Evolutionary conservation across 2,888 invertebrate genomes (phyloP), one percentile per base, ranked within the genome.

Genomic region (Podotricha telesiphe): DNA sequence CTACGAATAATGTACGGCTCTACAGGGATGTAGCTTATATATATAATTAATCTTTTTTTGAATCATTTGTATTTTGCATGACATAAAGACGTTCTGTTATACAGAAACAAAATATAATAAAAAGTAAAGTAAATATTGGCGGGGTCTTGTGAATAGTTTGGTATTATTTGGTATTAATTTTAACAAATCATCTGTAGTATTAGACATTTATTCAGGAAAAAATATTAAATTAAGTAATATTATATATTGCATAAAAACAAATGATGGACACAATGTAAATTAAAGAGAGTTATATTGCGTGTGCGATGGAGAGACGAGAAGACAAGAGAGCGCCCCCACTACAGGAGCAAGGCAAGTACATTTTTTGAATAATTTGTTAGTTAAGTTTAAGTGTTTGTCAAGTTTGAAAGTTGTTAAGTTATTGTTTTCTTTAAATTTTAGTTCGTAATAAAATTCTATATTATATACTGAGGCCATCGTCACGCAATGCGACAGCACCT

Each of bases 231-330:
- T n/a, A 42, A 42, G 42, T 20, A 42, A 42, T 53, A 20, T 50
- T 63, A 45, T 40, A 55, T 63, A 28, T 63, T 40, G 61, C 6
- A 20, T 42, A 37, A 8, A 11, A 11, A 22, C 10, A 15, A 20
- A 40, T 62, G 28, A 70, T 65, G 59, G 42, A 70, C 69, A 73
- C 73, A 68, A 76, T 79, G 85, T 79, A 76, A 86, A 86, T 83
- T 83, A 80, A 85, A 76, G 82, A 83, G 80, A 73, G 73, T 76
- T 80, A 75, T 78, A 82, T 81, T 73, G 77, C 80, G 80, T 83
- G 83, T 86, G 89, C 85, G 75, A 91, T 91, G 91, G 91, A 92
- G 86, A 89, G 84, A 74, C 83, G 88, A 75, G 91, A 91, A 75
- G 91, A 90, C 65, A 81, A 83, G 72, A 85, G 86, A 84, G 78